Evolutionary conservation across 2,888 invertebrate genomes (phyloP), one percentile per base, ranked within the genome.

Genomic region (Mythimna vitellina): DNA sequence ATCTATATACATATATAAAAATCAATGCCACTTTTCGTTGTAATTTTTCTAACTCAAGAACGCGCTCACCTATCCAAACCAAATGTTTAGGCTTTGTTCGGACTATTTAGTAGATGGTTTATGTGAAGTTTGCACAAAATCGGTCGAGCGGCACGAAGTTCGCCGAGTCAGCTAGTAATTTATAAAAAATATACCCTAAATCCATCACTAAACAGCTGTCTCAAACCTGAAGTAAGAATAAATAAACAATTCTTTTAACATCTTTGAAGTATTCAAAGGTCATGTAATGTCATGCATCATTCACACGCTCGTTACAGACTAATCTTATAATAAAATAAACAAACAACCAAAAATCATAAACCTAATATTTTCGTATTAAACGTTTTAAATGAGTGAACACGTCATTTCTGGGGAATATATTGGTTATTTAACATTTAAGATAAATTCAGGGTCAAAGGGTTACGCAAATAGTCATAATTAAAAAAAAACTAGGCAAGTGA

Each of bases 181-280:
- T 35, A 9, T 5, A 42, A 42, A 42, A 5, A 14, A 20, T 5
- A 14, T 42, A 3, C 42, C 14, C n/a, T 9, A 8, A 8, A 38
- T 56, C 54, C 7, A 46, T 49, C 25, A 10, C 0, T 54, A 56
- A 61, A 25, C 46, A 38, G n/a, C 1, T 49, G 29, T n/a, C 46
- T 49, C 35, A 25, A 65, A 46, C 12, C 8, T 53, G 12, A 60
- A 63, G 14, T 32, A 38, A 35, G 12, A n/a, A 65, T 1, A n/a
- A 72, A 65, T 46, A 58, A 58, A 73, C 51, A 38, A 58, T 57
- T 49, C 12, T 51, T 38, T 51, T 0, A 72, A 73, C 14, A 73
- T 22, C 46, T 73, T 29, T n/a, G 4, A 54, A 29, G 25, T 46
- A 51, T 58, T 6, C 8, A 6, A 58, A 69, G 62, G 76, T 75